A percentile compares a stretch with the other conserved stretches of the same genome.
These are phyloP conservation scores for Disparrhopalites patrizii DNA, from an alignment of 2,888 invertebrate species.

Conservation along the genomic window DNA sequence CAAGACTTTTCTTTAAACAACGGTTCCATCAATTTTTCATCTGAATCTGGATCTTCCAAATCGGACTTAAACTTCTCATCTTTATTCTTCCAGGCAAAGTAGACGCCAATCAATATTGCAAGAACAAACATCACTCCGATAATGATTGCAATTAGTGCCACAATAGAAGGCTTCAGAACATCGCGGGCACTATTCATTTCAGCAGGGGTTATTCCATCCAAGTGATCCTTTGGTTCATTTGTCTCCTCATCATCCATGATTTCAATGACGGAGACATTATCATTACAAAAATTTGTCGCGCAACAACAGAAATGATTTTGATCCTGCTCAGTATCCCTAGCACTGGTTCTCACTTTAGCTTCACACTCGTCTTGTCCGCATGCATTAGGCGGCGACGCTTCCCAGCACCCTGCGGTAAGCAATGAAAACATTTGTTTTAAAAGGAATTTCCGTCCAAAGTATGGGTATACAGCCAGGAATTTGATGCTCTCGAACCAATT, in stretches of 20 bases:
- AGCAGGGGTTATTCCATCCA: constrained; percentile 12
- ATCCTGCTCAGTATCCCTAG: constrained; percentile 55
- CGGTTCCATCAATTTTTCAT: constrained; percentile 34
- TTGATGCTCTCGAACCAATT: too few relatives aligned
- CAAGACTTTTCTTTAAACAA: constrained; percentile 18
- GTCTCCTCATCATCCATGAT: constrained; percentile 51
- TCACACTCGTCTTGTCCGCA: constrained; percentile 57
- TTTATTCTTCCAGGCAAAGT: constrained; percentile 19
- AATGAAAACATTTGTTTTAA: constrained; percentile 33
- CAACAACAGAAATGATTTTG: constrained; percentile 70
- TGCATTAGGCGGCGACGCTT: constrained; percentile 53
- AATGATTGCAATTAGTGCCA: constrained; percentile 16
- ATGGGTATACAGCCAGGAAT: too few relatives aligned
- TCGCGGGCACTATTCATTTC: constrained; percentile 10
- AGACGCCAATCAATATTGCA: constrained; percentile 3
- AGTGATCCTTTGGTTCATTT: constrained; percentile 11
- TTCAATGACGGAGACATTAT: constrained; percentile 59
- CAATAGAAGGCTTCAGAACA: background rate
- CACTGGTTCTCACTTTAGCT: constrained; percentile 49
- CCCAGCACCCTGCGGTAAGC: constrained; percentile 58
- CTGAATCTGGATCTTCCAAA: constrained; percentile 32
- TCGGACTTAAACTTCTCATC: constrained; percentile 14
- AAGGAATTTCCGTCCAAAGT: too few relatives aligned
- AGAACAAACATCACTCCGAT: constrained; percentile 16
- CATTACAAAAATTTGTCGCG: constrained; percentile 71